These are phyloP conservation scores for Agrochola litura DNA, from an alignment of 2,888 invertebrate genomes.

Conservation along the genomic window DNA sequence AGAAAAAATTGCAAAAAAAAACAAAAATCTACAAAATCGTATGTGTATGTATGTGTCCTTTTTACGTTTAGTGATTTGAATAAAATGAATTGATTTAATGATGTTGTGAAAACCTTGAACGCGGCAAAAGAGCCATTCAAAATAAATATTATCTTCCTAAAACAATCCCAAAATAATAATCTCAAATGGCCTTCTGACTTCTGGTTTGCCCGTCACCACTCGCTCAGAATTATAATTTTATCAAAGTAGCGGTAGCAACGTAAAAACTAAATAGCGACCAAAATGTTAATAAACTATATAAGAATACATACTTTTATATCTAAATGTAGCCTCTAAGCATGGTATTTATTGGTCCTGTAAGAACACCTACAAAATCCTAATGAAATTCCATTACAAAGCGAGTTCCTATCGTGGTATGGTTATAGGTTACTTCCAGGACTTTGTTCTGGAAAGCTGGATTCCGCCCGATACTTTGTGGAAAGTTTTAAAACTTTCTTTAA, in stretches of 20 bases:
- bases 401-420: background rate
- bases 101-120: conserved; percentile 19
- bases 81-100: conserved; percentile 3
- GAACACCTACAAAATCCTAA: background rate
- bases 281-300: conserved; percentile 7
- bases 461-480: background rate
- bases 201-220: conserved; percentile 49
- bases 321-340: background rate
- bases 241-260: background rate
- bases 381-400: background rate
- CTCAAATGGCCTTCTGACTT: conserved; percentile 52
- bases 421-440: background rate
- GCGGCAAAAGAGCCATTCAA: conserved; percentile 11
- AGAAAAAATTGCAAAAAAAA: background rate
- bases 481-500: conserved; percentile 2
- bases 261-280: conserved; percentile 5
- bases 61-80: background rate
- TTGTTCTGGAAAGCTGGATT: background rate
- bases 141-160: conserved; percentile 26
- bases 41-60: no score
- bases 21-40: background rate
- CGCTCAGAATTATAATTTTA: conserved; percentile 52
- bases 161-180: conserved; percentile 56
- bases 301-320: background rate
- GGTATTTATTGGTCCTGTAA: background rate